Percentiles rank a stretch among this genome's conserved stretches.
phyloP scores from a whole-genome alignment of 2,113 vertebrate genomes.

The Psophia crepitans region DNA sequence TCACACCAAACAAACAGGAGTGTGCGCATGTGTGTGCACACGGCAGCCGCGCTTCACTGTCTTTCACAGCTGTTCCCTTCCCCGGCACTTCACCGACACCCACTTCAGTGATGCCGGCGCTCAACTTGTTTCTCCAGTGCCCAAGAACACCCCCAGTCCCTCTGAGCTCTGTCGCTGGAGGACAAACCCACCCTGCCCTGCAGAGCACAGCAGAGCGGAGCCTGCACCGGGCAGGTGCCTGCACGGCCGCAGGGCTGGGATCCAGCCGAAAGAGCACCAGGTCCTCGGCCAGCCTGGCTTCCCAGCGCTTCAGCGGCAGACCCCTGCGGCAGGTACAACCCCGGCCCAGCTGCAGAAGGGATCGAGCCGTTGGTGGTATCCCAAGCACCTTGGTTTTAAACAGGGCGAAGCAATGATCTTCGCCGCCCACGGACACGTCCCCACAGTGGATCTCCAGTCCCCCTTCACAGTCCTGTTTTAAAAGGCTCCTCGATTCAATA shows the following conservation, averaged over 20 bases:
- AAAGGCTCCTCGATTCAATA: neutral
- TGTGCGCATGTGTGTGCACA: accelerated
- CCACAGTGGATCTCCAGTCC: neutral
- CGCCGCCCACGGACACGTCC: neutral
- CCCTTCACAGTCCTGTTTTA: neutral
- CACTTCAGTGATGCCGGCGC: neutral
- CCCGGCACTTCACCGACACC: neutral
- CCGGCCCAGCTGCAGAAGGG: accelerated
- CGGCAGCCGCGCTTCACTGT: no score
- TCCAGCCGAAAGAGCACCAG: neutral
- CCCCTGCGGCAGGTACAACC: neutral
- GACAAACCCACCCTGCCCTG: neutral
- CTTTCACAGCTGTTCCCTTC: neutral
- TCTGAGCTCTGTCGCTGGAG: neutral
- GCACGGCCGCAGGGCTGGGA: neutral
- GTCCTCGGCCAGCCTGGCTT: neutral
- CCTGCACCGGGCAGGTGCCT: neutral
- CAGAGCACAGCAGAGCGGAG: neutral
- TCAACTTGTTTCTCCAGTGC: neutral
- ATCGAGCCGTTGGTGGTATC: neutral
- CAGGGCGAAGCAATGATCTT: neutral
- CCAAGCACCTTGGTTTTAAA: neutral
- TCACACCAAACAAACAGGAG: accelerated
- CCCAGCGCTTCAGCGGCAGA: accelerated
- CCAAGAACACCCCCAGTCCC: neutral